Conservation (phyloP, 1,140 invertebrate species). For the Littorina saxatilis region DNA sequence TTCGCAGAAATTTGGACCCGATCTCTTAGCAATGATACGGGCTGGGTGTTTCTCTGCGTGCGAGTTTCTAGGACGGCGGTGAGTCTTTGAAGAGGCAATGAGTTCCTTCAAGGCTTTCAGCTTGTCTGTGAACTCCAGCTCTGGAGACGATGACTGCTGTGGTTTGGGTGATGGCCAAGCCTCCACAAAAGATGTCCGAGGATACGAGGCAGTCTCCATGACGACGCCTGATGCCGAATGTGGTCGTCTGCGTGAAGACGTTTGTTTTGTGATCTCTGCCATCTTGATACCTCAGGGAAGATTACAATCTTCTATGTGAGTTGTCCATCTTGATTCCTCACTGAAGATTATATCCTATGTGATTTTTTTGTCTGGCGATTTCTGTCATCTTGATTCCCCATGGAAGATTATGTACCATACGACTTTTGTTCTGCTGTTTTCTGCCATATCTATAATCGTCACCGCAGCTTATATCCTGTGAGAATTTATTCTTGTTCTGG, state of each 20-base stretch:
- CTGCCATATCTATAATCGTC: neutral
- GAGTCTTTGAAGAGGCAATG: constrained; percentile 21
- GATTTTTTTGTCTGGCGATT: neutral
- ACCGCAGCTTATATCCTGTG: neutral
- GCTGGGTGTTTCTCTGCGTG: neutral
- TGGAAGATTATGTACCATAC: neutral
- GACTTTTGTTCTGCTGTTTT: neutral
- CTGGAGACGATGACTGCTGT: neutral
- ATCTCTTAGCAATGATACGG: constrained; percentile 21
- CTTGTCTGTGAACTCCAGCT: constrained; percentile 34
- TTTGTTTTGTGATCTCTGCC: neutral
- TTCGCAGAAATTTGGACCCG: neutral
- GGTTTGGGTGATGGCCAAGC: neutral
- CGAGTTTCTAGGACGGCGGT: neutral
- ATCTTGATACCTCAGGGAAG: neutral
- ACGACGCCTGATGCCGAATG: neutral
- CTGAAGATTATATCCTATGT: neutral
- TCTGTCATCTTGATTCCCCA: neutral
- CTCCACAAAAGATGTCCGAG: neutral
- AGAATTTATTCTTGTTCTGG: too few species aligned
- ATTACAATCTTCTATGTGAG: neutral
- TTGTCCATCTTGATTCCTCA: neutral
- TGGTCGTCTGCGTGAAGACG: neutral
- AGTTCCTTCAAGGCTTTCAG: constrained; percentile 25
- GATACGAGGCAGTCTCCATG: neutral